Percentiles rank a stretch among this genome's conserved stretches.
Evolutionary conservation across 2,888 invertebrate genomes (phyloP).

Genomic region (Amphipyra berbera): DNA sequence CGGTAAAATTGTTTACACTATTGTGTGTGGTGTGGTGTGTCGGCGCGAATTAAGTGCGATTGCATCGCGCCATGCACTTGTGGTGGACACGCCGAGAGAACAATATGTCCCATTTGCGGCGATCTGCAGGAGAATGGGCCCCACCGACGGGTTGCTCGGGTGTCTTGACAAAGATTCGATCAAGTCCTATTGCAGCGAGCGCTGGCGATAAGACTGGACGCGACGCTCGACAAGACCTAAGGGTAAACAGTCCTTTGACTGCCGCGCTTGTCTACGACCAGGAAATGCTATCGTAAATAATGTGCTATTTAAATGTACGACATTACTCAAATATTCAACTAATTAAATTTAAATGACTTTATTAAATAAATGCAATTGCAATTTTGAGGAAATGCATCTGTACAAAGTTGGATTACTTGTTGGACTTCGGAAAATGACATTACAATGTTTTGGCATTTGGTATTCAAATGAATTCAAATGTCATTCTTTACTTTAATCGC

Average conservation of each 20-base stretch:
- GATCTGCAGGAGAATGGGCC: constrained; percentile 53
- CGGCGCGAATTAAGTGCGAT: constrained; percentile 65
- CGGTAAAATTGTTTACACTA: constrained; percentile 70
- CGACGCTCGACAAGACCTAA: constrained; percentile 54
- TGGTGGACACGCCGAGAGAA: constrained; percentile 65
- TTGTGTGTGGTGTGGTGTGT: constrained; percentile 64
- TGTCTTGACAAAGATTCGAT: constrained; percentile 59
- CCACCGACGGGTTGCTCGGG: constrained; percentile 56
- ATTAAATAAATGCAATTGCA: constrained; percentile 5
- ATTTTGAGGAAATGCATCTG: constrained; percentile 25
- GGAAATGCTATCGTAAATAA: constrained; percentile 52
- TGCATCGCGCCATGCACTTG: constrained; percentile 67
- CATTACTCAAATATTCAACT: constrained; percentile 47
- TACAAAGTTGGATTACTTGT: constrained; percentile 16
- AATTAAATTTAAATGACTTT: constrained; percentile 37
- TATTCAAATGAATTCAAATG: constrained; percentile 56
- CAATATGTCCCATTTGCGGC: constrained; percentile 67
- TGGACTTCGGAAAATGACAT: constrained; percentile 35
- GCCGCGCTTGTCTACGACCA: constrained; percentile 47
- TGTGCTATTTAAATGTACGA: constrained; percentile 51
- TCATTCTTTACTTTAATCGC: constrained; percentile 65
- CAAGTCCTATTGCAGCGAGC: constrained; percentile 56
- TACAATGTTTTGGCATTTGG: constrained; percentile 41
- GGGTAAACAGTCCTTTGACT: constrained; percentile 56
- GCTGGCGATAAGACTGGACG: constrained; percentile 53